phyloP scores from a whole-genome alignment of 2,113 vertebrate species.

The Aptenodytes forsteri region DNA sequence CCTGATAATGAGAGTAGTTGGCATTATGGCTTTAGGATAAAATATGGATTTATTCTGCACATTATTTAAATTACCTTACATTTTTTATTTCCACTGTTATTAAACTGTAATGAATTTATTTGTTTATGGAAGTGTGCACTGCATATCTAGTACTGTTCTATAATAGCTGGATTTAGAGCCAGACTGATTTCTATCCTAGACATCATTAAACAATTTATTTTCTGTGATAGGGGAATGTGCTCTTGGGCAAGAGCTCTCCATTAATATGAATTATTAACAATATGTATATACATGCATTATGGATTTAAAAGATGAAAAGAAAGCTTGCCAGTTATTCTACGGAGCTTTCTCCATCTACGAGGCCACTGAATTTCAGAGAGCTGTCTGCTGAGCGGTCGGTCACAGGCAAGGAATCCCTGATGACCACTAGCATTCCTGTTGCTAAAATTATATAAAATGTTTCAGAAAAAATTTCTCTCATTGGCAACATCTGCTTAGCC shows the following conservation, averaged over 20 bases:
- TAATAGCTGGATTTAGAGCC: constrained; percentile 24
- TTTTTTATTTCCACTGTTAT: constrained; percentile 5
- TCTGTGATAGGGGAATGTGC: constrained; percentile 18
- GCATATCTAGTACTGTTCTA: not conserved
- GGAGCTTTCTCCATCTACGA: not conserved
- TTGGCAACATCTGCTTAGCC: not conserved
- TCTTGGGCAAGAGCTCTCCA: constrained; percentile 32
- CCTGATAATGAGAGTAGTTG: not conserved
- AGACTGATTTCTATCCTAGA: constrained; percentile 12
- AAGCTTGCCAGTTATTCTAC: not conserved
- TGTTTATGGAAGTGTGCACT: constrained; percentile 13
- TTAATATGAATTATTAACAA: constrained; percentile 61
- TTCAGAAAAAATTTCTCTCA: not conserved
- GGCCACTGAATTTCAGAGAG: not conserved
- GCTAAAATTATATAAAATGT: not conserved
- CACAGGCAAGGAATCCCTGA: not conserved
- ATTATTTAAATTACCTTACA: constrained; percentile 16
- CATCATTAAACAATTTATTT: constrained; percentile 56
- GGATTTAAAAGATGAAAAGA: constrained; percentile 34
- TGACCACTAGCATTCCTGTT: not conserved
- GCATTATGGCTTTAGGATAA: not conserved
- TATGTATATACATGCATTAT: constrained; percentile 46
- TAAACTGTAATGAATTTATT: constrained; percentile 37
- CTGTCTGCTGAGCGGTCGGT: not conserved
- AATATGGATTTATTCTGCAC: not conserved